Evolutionary conservation across 1,140 invertebrate species (phyloP).

Genomic region (Cotesia glomerata): DNA sequence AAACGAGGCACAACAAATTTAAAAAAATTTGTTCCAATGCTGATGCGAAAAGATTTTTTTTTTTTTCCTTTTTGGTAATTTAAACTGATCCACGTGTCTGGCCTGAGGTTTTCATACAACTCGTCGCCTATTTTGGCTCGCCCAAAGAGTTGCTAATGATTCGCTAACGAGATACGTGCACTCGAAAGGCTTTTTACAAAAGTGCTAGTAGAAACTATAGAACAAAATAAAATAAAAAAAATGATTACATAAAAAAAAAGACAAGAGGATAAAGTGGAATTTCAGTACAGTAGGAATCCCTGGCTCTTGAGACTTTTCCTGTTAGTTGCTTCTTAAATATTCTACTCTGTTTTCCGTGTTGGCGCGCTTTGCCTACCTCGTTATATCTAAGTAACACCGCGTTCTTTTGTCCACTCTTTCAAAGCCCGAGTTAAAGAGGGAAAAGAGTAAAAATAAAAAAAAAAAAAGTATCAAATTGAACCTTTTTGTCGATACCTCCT

Average conservation of each 20-base stretch:
- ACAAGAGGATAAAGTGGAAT: not conserved
- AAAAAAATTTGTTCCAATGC: no score
- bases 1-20: slow-evolving; percentile 22
- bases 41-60: no score
- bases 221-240: slow-evolving; percentile 32
- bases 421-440: not conserved
- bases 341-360: slow-evolving; percentile 33
- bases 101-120: slow-evolving; percentile 1
- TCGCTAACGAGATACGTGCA: slow-evolving; percentile 51
- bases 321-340: slow-evolving; percentile 32
- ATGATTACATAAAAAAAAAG: slow-evolving; percentile 1
- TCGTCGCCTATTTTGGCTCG: slow-evolving; percentile 30
- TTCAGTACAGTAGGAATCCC: not conserved
- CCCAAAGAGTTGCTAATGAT: slow-evolving; percentile 51
- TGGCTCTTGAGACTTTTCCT: not conserved
- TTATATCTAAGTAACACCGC: slow-evolving; percentile 15
- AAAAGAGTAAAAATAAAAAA: not conserved
- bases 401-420: not conserved
- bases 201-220: slow-evolving; percentile 6
- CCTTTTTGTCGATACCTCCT: not conserved
- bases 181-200: slow-evolving; percentile 35
- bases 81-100: slow-evolving; percentile 16
- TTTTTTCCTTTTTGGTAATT: slow-evolving; percentile 5
- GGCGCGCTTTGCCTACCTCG: slow-evolving; percentile 22
- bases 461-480: not conserved